phyloP scores from a whole-genome alignment of 2,113 vertebrate species.

The Hemibagrus wyckioides region DNA sequence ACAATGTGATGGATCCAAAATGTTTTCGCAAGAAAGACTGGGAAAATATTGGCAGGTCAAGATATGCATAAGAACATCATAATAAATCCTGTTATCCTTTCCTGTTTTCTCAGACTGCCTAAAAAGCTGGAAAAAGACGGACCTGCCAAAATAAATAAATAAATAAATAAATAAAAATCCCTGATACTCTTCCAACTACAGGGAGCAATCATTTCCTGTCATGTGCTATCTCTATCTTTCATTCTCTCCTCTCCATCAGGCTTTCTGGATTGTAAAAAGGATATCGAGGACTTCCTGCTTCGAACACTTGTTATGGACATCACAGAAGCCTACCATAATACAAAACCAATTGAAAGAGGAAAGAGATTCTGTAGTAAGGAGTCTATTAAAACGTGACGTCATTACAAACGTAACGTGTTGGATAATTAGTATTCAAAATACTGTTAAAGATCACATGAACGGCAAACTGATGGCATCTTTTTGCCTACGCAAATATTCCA shows the following conservation, averaged over 20 bases:
- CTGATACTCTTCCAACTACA: constrained; percentile 6
- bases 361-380: not conserved
- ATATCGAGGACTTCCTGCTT: constrained; percentile 29
- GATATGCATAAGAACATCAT: not conserved
- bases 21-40: not conserved
- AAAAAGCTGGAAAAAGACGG: constrained; percentile 43
- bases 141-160: no score
- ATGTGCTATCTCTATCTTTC: not conserved
- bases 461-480: not conserved
- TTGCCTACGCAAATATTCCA: not conserved
- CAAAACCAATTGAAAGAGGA: constrained; percentile 7
- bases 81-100: constrained; percentile 62
- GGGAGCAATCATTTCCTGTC: not conserved
- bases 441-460: not conserved
- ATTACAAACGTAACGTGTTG: not conserved
- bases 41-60: not conserved
- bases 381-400: not conserved
- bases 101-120: constrained; percentile 49
- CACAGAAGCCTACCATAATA: not conserved
- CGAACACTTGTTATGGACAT: constrained; percentile 1
- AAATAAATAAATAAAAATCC: no score
- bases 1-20: not conserved
- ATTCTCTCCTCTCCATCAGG: constrained; percentile 46
- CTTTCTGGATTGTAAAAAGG: constrained; percentile 24
- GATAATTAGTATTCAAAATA: not conserved